Evolutionary conservation across 1,140 invertebrate species (phyloP), one percentile per base, ranked within the genome.

Genomic region (Trichonephila inaurata): DNA sequence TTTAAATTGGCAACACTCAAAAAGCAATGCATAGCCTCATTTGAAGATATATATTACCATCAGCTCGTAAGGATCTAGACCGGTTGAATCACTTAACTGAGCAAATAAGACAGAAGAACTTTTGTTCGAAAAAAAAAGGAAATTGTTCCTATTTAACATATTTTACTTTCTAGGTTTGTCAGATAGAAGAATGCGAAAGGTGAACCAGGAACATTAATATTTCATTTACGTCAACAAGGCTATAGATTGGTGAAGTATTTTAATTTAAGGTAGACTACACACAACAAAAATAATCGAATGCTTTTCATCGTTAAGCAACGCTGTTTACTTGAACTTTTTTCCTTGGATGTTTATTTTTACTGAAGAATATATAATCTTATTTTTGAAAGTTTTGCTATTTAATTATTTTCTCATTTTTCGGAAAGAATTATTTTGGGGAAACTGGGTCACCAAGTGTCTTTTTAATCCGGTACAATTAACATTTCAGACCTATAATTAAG

Each of bases 131-230:
- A 51, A 40, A 40, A 51, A 77, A 77, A 77, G 28, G 72, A 40
- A 77, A 77, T 77, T 77, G 72, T 28, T 77, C 72, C 24, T 40
- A 77, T 77, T 77, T 77, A 77, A 77, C 72, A 77, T 77, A 77
- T 77, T 77, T 77, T 33, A 40, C 72, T 77, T 77, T 77, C 72
- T 77, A 18, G 69, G 72, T 40, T 6, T 77, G 14, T 77, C 16
- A 40, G 72, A 14, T 77, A 77, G 28, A 77, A 33, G 3, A 77
- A 28, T 28, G 28, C 72, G 18, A 28, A 18, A 40, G 72, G 72
- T 77, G 72, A 77, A 77, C 72, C 72, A 28, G 72, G 28, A 77
- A 77, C 24, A 77, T 77, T 40, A 40, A 33, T 77, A 33, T 77
- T 40, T 77, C 66, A 77, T 77, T 77, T 77, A 4, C 28, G 14